Evolutionary conservation across 2,113 vertebrate species (phyloP).

Genomic region (Scomber colias): DNA sequence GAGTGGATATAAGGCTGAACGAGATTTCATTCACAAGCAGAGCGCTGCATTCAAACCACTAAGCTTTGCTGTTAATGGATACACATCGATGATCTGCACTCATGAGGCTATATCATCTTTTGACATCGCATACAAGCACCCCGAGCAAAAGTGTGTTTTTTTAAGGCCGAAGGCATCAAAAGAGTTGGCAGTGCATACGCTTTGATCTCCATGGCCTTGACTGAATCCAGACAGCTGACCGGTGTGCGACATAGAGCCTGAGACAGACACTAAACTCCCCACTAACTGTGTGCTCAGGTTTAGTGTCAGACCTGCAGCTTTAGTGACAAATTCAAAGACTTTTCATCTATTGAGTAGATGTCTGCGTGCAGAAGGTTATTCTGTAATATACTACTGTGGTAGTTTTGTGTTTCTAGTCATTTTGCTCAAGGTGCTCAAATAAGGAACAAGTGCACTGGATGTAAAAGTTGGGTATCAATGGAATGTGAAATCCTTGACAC

Average conservation of each 20-base stretch:
- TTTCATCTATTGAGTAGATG: conserved; percentile 72
- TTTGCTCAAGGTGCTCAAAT: conserved; percentile 74
- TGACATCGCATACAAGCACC: conserved; percentile 29
- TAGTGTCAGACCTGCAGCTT: conserved; percentile 43
- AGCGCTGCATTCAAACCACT: conserved; percentile 56
- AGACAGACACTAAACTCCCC: conserved; percentile 30
- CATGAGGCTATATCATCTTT: conserved; percentile 35
- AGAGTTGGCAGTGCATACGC: conserved; percentile 27
- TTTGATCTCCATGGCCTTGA: conserved; percentile 70
- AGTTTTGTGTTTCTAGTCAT: conserved; percentile 66
- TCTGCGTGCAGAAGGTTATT: conserved; percentile 54
- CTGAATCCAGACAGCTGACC: conserved; percentile 53
- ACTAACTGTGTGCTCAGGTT: conserved; percentile 20
- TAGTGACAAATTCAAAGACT: conserved; percentile 35
- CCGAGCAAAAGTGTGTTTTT: background rate
- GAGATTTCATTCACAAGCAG: conserved; percentile 21
- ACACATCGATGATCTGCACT: conserved; percentile 45
- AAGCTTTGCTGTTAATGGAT: conserved; percentile 57
- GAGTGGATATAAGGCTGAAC: conserved; percentile 25
- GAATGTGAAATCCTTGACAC: conserved; percentile 75
- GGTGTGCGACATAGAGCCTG: background rate
- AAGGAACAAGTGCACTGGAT: conserved; percentile 80
- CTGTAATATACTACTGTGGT: conserved; percentile 80
- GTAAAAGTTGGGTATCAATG: conserved; percentile 64
- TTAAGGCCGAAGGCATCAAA: conserved; percentile 22